These are phyloP conservation scores for Gandaritis pyraliata DNA, from an alignment of 2,888 invertebrate species.

Conservation along the genomic window DNA sequence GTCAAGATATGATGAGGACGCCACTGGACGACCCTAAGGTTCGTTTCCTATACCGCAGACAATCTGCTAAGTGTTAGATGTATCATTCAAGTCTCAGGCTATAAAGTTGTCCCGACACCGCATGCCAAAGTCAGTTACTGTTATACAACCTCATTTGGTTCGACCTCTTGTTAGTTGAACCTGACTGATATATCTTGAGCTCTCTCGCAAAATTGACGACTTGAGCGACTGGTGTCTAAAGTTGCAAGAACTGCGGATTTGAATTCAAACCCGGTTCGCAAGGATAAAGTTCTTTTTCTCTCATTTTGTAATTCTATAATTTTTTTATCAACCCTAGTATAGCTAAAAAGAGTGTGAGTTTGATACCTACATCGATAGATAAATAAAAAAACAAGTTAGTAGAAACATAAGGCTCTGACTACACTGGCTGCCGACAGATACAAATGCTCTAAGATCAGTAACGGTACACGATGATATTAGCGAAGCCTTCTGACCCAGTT, in stretches of 20 bases:
- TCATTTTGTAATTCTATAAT: too few species aligned
- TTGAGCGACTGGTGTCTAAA: too few species aligned
- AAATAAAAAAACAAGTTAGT: too few species aligned
- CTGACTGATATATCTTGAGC: constrained; percentile 49
- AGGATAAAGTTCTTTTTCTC: too few species aligned
- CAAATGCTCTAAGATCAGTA: constrained; percentile 67
- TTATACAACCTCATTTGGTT: constrained; percentile 70
- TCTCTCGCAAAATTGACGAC: constrained; percentile 22
- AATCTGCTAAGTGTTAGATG: constrained; percentile 22
- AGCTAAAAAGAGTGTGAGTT: too few species aligned
- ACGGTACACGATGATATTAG: constrained; percentile 78
- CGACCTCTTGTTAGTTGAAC: constrained; percentile 43
- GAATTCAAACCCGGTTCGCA: too few species aligned
- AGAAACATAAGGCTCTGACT: constrained; percentile 6
- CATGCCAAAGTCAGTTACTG: constrained; percentile 66
- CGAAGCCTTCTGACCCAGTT: constrained; percentile 81
- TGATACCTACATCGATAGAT: too few species aligned
- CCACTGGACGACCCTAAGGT: neutral
- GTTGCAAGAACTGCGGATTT: too few species aligned
- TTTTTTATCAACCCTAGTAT: too few species aligned
- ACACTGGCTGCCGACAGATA: constrained; percentile 51
- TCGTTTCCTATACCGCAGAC: neutral
- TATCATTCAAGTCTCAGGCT: constrained; percentile 39
- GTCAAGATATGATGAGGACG: too few species aligned
- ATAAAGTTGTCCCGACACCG: constrained; percentile 49